A percentile compares a stretch with the other conserved stretches of the same genome.
Conservation (phyloP, 1,140 invertebrate genomes). For the Drosophila sulfurigaster region DNA sequence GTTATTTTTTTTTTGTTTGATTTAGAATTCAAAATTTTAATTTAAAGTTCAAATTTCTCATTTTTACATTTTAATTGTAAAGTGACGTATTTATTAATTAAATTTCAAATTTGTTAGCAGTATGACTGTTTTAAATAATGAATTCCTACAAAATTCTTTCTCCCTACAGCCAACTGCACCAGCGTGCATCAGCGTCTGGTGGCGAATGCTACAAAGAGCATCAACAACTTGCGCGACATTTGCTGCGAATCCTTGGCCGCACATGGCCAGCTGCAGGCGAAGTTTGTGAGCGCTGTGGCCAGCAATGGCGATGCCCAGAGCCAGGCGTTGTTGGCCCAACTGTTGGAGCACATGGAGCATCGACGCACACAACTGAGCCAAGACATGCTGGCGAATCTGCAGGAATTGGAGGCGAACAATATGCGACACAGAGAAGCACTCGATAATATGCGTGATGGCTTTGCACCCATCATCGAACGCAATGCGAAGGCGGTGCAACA, state of each 20-base stretch:
- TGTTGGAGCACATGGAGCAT: slow-evolving; percentile 62
- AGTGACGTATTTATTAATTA: too few relatives aligned
- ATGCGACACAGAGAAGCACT: slow-evolving; percentile 59
- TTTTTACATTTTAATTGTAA: too few relatives aligned
- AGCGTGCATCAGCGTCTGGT: slow-evolving; percentile 59
- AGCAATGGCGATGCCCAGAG: slow-evolving; percentile 48
- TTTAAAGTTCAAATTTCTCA: too few relatives aligned
- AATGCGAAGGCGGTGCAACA: slow-evolving; percentile 41
- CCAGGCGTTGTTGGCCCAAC: slow-evolving; percentile 34
- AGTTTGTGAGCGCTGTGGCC: slow-evolving; percentile 38
- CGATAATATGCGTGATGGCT: slow-evolving; percentile 59
- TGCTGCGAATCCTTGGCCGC: slow-evolving; percentile 34
- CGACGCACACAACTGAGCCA: slow-evolving; percentile 47
- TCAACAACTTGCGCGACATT: slow-evolving; percentile 49
- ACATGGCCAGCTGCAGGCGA: slow-evolving; percentile 43
- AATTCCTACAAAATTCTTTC: too few relatives aligned
- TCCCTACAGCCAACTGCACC: slow-evolving; percentile 55
- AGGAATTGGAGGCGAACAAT: slow-evolving; percentile 56
- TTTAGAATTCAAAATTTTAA: too few relatives aligned
- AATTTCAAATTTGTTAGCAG: too few relatives aligned
- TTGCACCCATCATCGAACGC: slow-evolving; percentile 52
- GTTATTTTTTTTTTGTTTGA: too few relatives aligned
- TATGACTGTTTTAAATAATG: too few relatives aligned
- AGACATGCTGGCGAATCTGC: slow-evolving; percentile 59
- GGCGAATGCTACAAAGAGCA: slow-evolving; percentile 53